A percentile compares a stretch with the other conserved stretches of the same genome.
phyloP scores from a whole-genome alignment of 2,113 vertebrate species.

The Arothron firmamentum region DNA sequence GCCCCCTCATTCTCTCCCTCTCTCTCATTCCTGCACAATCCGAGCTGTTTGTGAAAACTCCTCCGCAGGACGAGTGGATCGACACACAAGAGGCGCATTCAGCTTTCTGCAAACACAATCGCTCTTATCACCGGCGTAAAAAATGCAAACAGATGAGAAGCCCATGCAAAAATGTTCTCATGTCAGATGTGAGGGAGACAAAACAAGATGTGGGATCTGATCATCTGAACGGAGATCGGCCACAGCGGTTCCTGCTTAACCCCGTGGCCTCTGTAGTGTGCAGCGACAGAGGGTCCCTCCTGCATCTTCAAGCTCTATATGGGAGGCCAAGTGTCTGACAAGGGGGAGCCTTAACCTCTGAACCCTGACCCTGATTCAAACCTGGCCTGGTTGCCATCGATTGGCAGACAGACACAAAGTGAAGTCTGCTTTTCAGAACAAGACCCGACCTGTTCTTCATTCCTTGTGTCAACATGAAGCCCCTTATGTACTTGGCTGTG shows the following conservation, averaged over 20 bases:
- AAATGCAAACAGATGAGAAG: constrained; percentile 10
- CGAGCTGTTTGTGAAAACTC: constrained; percentile 10
- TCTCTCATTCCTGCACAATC: constrained; percentile 35
- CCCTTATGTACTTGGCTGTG: background rate
- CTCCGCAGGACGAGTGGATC: constrained; percentile 6
- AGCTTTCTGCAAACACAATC: constrained; percentile 8
- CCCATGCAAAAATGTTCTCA: background rate
- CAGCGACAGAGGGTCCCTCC: constrained; percentile 42
- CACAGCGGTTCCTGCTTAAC: constrained; percentile 35
- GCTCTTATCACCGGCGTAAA: constrained; percentile 7
- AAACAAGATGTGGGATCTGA: constrained; percentile 24
- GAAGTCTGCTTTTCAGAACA: constrained; percentile 52
- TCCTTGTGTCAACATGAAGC: constrained; percentile 28
- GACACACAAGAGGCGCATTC: constrained; percentile 8
- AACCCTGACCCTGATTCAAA: constrained; percentile 48
- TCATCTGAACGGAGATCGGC: constrained; percentile 34
- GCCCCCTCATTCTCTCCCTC: constrained; percentile 9
- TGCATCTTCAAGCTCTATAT: constrained; percentile 54
- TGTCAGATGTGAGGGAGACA: constrained; percentile 16
- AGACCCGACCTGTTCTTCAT: constrained; percentile 44
- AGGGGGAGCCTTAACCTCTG: constrained; percentile 46
- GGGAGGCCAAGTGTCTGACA: constrained; percentile 47
- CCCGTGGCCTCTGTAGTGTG: constrained; percentile 25
- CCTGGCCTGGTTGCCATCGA: constrained; percentile 23
- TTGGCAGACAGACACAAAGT: constrained; percentile 33